Percentiles rank a stretch among this genome's conserved stretches.
phyloP scores from a whole-genome alignment of 1,140 invertebrate genomes.

The Macrostomum lignano region DNA sequence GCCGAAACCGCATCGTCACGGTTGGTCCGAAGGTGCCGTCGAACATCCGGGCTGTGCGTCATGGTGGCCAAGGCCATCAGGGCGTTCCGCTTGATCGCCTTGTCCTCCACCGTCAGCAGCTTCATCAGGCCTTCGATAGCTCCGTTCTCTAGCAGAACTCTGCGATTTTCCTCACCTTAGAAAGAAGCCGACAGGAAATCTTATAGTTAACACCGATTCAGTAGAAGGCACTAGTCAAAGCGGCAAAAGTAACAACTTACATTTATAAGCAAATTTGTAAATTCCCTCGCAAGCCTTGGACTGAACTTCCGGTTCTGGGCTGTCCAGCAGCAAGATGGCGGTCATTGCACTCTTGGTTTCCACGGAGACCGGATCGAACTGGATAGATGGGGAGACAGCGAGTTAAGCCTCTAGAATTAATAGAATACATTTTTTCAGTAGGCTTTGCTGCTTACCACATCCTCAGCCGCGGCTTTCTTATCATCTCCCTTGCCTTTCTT shows the following conservation, averaged over 20 bases:
- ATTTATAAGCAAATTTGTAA: slow-evolving; percentile 27
- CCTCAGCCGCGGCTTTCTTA: no score
- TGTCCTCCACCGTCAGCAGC: slow-evolving; percentile 19
- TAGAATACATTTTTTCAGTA: no score
- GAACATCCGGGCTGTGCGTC: slow-evolving; percentile 10
- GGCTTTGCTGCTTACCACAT: no score
- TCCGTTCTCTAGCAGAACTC: slow-evolving; percentile 17
- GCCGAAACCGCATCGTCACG: no score
- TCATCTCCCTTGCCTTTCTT: no score
- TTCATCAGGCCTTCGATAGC: slow-evolving; percentile 16
- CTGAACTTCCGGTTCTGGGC: slow-evolving; percentile 25
- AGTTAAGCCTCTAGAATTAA: no score
- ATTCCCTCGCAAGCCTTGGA: slow-evolving; percentile 27
- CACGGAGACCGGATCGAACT: slow-evolving; percentile 25
- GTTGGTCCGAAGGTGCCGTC: no score
- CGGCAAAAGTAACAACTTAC: slow-evolving; percentile 12
- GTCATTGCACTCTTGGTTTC: slow-evolving; percentile 23
- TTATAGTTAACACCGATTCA: no score
- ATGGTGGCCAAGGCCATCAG: slow-evolving; percentile 21
- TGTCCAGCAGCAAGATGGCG: slow-evolving; percentile 25
- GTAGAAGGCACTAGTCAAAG: neutral
- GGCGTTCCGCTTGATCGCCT: slow-evolving; percentile 19
- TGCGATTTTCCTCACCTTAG: slow-evolving; percentile 27
- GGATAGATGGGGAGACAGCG: no score
- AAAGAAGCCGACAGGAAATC: neutral